Evolutionary conservation across 2,113 vertebrate species (phyloP).

Genomic region (Gracilinanus agilis): DNA sequence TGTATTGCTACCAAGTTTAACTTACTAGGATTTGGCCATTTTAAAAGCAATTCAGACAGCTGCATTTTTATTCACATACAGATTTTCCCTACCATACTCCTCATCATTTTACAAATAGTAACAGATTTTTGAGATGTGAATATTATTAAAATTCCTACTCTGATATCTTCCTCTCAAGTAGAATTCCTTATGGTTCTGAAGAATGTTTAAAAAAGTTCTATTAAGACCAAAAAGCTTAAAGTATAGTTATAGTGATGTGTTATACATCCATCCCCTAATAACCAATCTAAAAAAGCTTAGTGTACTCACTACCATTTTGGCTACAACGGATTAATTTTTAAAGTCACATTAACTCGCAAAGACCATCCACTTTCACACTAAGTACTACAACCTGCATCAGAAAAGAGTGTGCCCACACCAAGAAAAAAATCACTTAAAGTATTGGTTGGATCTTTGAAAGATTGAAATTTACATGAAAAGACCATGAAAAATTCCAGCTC

Average conservation of each 20-base stretch:
- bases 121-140: neutral
- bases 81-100: neutral
- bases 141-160: neutral
- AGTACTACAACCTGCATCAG: neutral
- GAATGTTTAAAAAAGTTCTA: fast-evolving
- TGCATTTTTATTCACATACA: neutral
- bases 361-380: neutral
- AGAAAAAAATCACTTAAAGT: neutral
- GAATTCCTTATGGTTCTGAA: neutral
- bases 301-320: too few species aligned
- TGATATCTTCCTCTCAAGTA: neutral
- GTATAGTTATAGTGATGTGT: neutral
- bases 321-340: too few species aligned
- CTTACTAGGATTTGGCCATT: neutral
- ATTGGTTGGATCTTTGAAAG: neutral
- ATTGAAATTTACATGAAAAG: neutral
- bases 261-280: neutral
- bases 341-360: neutral
- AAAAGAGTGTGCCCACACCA: neutral
- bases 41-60: neutral
- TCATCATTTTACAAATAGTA: neutral
- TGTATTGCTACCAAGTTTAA: neutral
- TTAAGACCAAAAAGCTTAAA: neutral
- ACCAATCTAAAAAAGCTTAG: neutral
- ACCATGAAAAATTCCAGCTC: neutral